Evolutionary conservation across 1,140 invertebrate genomes (phyloP).

Genomic region (Trichonephila inaurata): DNA sequence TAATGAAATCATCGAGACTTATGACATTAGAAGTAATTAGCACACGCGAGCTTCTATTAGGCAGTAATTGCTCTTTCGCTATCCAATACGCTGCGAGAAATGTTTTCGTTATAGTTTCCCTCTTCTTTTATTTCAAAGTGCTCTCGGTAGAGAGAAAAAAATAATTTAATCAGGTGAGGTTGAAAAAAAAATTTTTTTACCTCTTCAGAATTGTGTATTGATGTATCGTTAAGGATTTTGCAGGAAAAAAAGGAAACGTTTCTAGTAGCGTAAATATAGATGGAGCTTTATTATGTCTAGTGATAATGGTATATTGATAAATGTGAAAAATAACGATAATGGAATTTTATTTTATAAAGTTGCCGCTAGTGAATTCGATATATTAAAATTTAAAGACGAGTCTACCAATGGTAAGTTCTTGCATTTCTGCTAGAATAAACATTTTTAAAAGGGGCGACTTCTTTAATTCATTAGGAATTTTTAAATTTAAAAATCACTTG

Average conservation of each 20-base stretch:
- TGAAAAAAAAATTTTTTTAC: background rate
- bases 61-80: background rate
- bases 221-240: background rate
- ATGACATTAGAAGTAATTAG: conserved; percentile 28
- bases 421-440: no score
- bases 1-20: conserved; percentile 8
- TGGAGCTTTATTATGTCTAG: no score
- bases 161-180: background rate
- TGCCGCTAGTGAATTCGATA: no score
- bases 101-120: background rate
- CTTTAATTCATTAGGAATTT: no score
- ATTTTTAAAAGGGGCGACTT: no score
- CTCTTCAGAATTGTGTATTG: background rate
- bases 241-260: background rate
- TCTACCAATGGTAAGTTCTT: no score
- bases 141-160: background rate
- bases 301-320: no score
- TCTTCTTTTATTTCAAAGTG: background rate
- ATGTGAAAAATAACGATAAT: no score
- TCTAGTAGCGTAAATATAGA: no score
- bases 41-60: background rate
- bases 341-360: no score
- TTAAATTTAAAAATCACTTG: no score
- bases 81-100: background rate
- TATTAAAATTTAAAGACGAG: no score